These are phyloP conservation scores for Pyralis farinalis DNA, from an alignment of 2,888 invertebrate genomes.

Conservation along the genomic window DNA sequence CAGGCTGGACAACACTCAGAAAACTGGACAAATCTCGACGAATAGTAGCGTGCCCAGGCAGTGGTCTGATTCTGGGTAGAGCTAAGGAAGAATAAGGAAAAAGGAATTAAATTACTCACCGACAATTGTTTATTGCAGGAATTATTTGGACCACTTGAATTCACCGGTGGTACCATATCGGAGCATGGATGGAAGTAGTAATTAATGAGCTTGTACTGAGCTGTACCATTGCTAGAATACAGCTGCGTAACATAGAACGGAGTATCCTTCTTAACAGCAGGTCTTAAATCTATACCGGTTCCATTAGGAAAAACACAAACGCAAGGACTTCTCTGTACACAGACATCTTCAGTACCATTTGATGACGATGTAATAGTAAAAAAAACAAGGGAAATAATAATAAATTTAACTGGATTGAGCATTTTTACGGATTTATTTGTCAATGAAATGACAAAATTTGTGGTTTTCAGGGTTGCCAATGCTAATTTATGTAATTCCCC, in stretches of 20 bases:
- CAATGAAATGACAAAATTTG: too few relatives aligned
- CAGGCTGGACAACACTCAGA: too few relatives aligned
- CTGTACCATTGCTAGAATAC: conserved; percentile 30
- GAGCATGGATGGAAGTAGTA: conserved; percentile 68
- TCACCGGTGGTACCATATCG: conserved; percentile 39
- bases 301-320: conserved; percentile 69
- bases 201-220: conserved; percentile 42
- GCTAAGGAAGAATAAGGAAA: too few relatives aligned
- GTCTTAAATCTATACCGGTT: conserved; percentile 67
- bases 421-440: conserved; percentile 2
- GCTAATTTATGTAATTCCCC: too few relatives aligned
- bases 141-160: conserved; percentile 26
- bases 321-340: conserved; percentile 57
- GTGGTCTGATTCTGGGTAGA: too few relatives aligned
- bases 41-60: too few relatives aligned
- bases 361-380: conserved; percentile 21
- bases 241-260: conserved; percentile 43
- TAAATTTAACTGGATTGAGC: neutral
- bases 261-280: conserved; percentile 33
- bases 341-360: conserved; percentile 42
- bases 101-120: too few relatives aligned
- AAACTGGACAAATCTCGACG: too few relatives aligned
- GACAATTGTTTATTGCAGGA: conserved; percentile 43
- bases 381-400: conserved; percentile 23
- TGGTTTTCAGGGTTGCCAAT: too few relatives aligned